Base-by-base conservation (phyloP, 1,140 invertebrate genomes). In the Oreohelix idahoensis region DNA sequence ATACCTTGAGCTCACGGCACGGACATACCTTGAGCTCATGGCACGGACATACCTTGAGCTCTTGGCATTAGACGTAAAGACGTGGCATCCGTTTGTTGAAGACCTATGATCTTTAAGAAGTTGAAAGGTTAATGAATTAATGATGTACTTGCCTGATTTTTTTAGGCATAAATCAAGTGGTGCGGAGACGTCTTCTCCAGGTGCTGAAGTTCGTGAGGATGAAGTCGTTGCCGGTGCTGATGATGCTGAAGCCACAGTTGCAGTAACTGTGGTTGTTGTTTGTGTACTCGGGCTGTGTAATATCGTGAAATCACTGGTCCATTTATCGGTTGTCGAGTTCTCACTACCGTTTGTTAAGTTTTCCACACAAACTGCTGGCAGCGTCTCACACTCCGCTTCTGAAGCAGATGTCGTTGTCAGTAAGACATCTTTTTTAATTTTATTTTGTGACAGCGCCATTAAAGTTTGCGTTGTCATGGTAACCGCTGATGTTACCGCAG, bases 81-180 rank as follows among this genome's bases (percentile, higher is more conserved):
- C 13, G 26, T 53, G 51, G 13, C 51, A 13, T 53, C 51, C 13
- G 51, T 26, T 13, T 13, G 51, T 15, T 13, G n/a, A n/a, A n/a
- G n/a, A n/a, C n/a, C n/a, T n/a, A n/a, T n/a, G n/a, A n/a, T n/a
- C n/a, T n/a, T n/a, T n/a, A n/a, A n/a, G n/a, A n/a, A n/a, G n/a
- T n/a, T n/a, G n/a, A n/a, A n/a, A n/a, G n/a, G n/a, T n/a, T n/a
- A 45, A 45, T 8, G 15, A 45, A 45, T 8, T 8, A 45, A 45
- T 8, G 42, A 45, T 45, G 26, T n/a, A 39, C 70, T 49, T 73
- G 69, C 79, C 79, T 49, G 79, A 73, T 51, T 81, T 81, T 51
- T 73, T 81, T 2, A 81, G 66, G 42, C 79, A 81, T 26, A 81
- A 39, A 51, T 81, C 79, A 4, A 81, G 39, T 32, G 79, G 66